A percentile compares a stretch with the other conserved stretches of the same genome.
These are phyloP conservation scores for Tetragnatha versicolor DNA, from an alignment of 1,140 invertebrate species.

Conservation along the genomic window DNA sequence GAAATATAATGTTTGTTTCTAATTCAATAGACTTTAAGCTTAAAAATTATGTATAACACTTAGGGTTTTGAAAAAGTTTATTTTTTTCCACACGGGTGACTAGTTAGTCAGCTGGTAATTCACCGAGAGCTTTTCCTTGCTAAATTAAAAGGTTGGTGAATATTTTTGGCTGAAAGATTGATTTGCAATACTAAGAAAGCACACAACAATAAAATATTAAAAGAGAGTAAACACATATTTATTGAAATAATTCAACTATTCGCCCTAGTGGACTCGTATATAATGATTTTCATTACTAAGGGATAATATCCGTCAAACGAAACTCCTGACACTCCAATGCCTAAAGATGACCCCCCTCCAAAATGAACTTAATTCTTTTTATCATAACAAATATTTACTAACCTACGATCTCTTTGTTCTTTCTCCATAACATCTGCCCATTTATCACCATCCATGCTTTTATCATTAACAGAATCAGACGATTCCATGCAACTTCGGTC, in stretches of 20 bases:
- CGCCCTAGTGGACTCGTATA: background rate
- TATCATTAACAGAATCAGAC: background rate
- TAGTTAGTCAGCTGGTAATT: too few species aligned
- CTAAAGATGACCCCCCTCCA: background rate
- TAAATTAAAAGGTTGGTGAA: too few species aligned
- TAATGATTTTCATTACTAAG: background rate
- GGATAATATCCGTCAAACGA: background rate
- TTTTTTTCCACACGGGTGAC: too few species aligned
- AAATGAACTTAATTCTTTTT: background rate
- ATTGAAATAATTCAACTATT: background rate
- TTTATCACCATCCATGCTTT: conserved; percentile 37
- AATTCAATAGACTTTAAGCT: too few species aligned
- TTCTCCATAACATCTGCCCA: conserved; percentile 27
- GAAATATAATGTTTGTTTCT: too few species aligned
- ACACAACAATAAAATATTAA: background rate
- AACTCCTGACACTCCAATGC: background rate
- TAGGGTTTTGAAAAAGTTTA: too few species aligned
- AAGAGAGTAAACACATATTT: background rate
- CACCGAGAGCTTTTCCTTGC: too few species aligned
- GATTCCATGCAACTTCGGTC: conserved; percentile 32
- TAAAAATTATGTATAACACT: too few species aligned
- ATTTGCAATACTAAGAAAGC: background rate
- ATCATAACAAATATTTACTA: too few species aligned
- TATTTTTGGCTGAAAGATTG: background rate
- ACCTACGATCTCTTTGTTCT: conserved; percentile 35